phyloP scores from a whole-genome alignment of 2,113 vertebrate genomes.

The Xyliphius kryptos region DNA sequence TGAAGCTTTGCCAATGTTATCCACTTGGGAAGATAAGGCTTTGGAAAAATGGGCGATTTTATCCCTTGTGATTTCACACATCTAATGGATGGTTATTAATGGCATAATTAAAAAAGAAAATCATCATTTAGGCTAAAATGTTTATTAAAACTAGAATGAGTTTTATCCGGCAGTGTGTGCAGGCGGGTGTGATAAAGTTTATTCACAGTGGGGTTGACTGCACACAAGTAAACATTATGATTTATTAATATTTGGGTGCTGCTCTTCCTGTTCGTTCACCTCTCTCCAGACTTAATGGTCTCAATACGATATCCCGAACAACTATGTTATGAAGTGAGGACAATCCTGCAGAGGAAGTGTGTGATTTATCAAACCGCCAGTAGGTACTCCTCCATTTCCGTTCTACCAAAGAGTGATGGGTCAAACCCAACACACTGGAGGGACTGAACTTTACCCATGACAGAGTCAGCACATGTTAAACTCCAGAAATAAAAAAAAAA shows the following conservation, averaged over 20 bases:
- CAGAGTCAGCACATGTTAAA: no score
- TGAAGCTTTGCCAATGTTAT: no score
- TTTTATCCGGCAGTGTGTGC: no score
- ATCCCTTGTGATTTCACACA: no score
- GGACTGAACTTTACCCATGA: conserved; percentile 17
- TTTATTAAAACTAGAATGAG: no score
- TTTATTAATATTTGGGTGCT: conserved; percentile 31
- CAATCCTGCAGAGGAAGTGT: conserved; percentile 19
- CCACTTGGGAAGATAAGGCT: no score
- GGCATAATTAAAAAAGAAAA: no score
- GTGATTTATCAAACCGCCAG: conserved; percentile 9
- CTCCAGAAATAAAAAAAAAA: no score
- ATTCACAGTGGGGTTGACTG: conserved; percentile 26
- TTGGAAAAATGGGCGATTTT: no score
- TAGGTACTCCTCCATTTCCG: conserved; percentile 19
- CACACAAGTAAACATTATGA: conserved; percentile 37
- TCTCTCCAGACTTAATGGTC: conserved; percentile 24
- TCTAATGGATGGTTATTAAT: no score
- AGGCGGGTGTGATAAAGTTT: conserved; percentile 32
- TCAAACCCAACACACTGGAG: conserved; percentile 23
- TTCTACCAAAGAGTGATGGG: conserved; percentile 11
- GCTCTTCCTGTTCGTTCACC: conserved; percentile 5
- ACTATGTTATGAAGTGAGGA: conserved; percentile 27
- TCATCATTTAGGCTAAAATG: no score
- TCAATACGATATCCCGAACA: conserved; percentile 10